phyloP scores from a whole-genome alignment of 1,140 invertebrate species.

The Monomorium pharaonis region DNA sequence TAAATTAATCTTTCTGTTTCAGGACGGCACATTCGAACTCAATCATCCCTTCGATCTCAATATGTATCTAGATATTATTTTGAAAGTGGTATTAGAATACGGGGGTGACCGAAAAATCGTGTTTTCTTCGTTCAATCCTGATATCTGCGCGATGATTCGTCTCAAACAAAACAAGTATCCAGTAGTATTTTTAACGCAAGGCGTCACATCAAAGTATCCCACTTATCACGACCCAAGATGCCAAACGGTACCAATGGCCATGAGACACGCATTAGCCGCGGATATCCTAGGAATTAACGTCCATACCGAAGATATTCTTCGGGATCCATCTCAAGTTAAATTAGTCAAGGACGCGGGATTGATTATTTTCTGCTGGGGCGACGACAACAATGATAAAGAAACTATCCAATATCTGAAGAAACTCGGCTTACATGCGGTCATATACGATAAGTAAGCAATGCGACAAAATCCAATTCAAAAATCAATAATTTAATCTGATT shows the following conservation, averaged over 20 bases:
- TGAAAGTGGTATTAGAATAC: conserved; percentile 93
- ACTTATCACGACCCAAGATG: conserved; percentile 94
- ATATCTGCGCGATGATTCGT: conserved; percentile 96
- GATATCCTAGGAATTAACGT: conserved; percentile 95
- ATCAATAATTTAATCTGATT: conserved; percentile 5
- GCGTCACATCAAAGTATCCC: conserved; percentile 91
- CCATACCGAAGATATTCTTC: conserved; percentile 95
- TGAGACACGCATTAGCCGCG: conserved; percentile 91
- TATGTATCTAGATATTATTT: conserved; percentile 94
- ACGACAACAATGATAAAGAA: conserved; percentile 96
- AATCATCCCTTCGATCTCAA: conserved; percentile 96
- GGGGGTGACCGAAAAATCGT: conserved; percentile 93
- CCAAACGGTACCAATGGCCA: conserved; percentile 91
- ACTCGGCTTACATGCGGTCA: conserved; percentile 95
- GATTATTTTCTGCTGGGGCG: conserved; percentile 98
- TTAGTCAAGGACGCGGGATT: conserved; percentile 91
- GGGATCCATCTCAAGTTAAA: conserved; percentile 92
- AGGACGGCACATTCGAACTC: conserved; percentile 94
- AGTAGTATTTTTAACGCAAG: conserved; percentile 96
- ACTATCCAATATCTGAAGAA: conserved; percentile 94
- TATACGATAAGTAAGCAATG: conserved; percentile 93
- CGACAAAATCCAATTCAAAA: neutral
- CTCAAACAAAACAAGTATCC: conserved; percentile 98
- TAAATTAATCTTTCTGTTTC: conserved; percentile 46
- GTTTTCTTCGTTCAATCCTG: conserved; percentile 97